Conservation (phyloP, 2,888 invertebrate genomes). For the Euplagia quadripunctaria region DNA sequence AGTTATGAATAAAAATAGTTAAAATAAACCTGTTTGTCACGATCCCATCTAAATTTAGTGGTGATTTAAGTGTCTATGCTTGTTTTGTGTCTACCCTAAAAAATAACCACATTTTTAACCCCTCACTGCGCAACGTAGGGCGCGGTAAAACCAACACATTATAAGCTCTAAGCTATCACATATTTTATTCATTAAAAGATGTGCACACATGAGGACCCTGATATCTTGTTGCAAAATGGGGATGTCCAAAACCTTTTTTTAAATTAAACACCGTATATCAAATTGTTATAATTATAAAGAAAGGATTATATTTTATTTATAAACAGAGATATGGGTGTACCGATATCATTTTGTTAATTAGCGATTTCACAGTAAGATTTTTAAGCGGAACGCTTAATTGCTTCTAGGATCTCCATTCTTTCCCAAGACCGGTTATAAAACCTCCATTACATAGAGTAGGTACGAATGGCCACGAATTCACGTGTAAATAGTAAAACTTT, state of each 20-base stretch:
- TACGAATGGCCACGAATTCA: neutral
- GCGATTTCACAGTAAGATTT: constrained; percentile 10
- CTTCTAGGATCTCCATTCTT: neutral
- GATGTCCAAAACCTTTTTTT: constrained; percentile 62
- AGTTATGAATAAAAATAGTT: neutral
- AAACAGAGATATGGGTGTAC: neutral
- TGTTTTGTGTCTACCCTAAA: constrained; percentile 31
- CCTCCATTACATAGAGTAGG: neutral
- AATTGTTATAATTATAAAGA: constrained; percentile 10
- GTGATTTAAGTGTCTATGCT: neutral
- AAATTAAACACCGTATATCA: constrained; percentile 23
- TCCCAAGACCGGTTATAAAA: neutral
- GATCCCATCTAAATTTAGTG: neutral
- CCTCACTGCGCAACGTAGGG: constrained; percentile 63
- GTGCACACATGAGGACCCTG: constrained; percentile 64
- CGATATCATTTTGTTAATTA: constrained; percentile 1
- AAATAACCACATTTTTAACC: constrained; percentile 66
- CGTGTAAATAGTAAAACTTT: neutral
- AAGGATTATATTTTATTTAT: neutral
- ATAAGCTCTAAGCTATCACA: constrained; percentile 68
- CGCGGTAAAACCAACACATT: constrained; percentile 52
- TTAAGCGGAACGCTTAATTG: neutral
- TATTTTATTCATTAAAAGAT: constrained; percentile 79
- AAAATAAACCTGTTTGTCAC: neutral
- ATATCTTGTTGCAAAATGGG: constrained; percentile 66